These are phyloP conservation scores for Phylloscopus trochilus DNA, from an alignment of 2,113 vertebrate species.

Conservation along the genomic window DNA sequence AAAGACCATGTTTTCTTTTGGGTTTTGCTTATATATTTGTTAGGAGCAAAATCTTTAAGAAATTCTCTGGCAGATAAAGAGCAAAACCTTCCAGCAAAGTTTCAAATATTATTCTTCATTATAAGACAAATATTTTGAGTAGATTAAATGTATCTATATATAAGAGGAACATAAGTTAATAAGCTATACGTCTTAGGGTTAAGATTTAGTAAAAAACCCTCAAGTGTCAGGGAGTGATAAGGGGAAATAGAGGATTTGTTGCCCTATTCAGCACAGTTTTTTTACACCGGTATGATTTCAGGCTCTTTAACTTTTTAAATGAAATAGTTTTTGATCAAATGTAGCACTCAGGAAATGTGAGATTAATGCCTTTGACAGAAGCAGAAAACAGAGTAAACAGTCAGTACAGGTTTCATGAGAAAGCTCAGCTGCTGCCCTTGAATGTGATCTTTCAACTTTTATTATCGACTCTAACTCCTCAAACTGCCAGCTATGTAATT, in stretches of 20 bases:
- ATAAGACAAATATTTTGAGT: neutral
- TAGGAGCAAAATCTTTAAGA: neutral
- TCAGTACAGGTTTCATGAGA: neutral
- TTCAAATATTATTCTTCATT: neutral
- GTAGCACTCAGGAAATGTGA: constrained; percentile 6
- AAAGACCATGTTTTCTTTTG: neutral
- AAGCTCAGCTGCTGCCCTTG: neutral
- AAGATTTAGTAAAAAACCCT: neutral
- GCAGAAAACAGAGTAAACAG: neutral
- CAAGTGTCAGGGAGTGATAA: neutral
- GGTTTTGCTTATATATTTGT: neutral
- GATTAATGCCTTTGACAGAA: constrained; percentile 31
- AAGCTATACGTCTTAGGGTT: neutral
- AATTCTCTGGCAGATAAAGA: neutral
- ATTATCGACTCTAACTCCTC: neutral
- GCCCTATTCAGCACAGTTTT: neutral
- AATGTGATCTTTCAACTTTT: neutral
- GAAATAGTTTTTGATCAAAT: neutral
- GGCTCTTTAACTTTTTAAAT: neutral
- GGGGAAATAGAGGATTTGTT: neutral
- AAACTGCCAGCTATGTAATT: neutral
- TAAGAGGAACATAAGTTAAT: neutral
- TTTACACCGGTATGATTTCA: neutral
- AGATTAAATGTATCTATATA: neutral
- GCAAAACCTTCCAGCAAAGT: neutral